A percentile compares a stretch with the other conserved stretches of the same genome.
These are phyloP conservation scores for Petrocephalus schoutedeni DNA, from an alignment of 2,797 vertebrate genomes.

Conservation along the genomic window DNA sequence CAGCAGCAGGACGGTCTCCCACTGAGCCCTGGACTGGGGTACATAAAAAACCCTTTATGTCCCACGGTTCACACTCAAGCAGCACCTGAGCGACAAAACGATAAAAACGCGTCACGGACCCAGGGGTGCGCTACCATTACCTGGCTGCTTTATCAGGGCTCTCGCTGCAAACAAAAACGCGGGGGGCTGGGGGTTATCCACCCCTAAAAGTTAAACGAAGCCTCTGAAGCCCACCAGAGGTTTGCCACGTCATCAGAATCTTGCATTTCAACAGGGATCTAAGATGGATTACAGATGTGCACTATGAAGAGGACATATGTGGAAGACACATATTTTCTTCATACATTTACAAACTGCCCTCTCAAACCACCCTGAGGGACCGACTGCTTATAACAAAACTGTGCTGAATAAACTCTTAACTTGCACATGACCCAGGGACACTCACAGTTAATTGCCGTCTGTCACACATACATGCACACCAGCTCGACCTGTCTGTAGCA, in stretches of 20 bases:
- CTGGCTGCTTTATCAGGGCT: not conserved
- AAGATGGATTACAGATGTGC: not conserved
- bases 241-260: not conserved
- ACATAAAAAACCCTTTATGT: constrained; percentile 14
- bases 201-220: not conserved
- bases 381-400: not conserved
- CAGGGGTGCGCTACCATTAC: not conserved
- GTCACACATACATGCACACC: not conserved
- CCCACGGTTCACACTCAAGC: not conserved
- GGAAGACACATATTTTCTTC: not conserved
- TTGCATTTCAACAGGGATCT: not conserved
- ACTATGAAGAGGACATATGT: not conserved
- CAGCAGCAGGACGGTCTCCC: not conserved
- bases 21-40: not conserved
- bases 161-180: not conserved
- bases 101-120: not conserved
- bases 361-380: not conserved
- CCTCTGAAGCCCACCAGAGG: not conserved
- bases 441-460: not conserved
- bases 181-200: not conserved
- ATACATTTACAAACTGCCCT: not conserved
- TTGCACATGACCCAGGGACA: not conserved
- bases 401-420: not conserved
- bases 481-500: not conserved
- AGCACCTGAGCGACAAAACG: not conserved